phyloP scores from a whole-genome alignment of 1,140 invertebrate species.

The Musca domestica region DNA sequence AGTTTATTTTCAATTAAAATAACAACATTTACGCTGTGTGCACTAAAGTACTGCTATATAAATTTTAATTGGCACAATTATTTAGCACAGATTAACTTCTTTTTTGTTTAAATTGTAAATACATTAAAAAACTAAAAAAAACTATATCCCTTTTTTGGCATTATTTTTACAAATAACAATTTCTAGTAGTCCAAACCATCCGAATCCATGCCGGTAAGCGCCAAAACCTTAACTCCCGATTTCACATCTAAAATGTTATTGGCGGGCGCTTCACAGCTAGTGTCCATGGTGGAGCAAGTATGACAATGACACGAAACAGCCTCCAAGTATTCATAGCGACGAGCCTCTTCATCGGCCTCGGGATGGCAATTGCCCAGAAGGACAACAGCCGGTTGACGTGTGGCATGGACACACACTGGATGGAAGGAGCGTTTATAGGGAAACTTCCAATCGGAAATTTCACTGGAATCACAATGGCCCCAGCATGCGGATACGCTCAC shows the following conservation, averaged over 20 bases:
- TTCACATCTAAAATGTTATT: slow-evolving; percentile 40
- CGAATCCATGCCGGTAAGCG: slow-evolving; percentile 38
- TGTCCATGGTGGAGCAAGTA: slow-evolving; percentile 50
- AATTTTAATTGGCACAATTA: no score
- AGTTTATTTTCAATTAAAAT: slow-evolving; percentile 10
- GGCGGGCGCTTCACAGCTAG: slow-evolving; percentile 49
- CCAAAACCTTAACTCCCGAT: slow-evolving; percentile 34
- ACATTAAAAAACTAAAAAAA: slow-evolving; percentile 7
- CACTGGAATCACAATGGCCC: slow-evolving; percentile 80
- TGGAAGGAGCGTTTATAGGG: slow-evolving; percentile 81
- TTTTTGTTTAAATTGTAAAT: no score
- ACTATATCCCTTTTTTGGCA: not conserved
- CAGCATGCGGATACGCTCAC: slow-evolving; percentile 75
- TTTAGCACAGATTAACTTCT: no score
- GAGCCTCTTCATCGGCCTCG: slow-evolving; percentile 58
- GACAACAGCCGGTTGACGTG: slow-evolving; percentile 58
- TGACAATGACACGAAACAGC: slow-evolving; percentile 63
- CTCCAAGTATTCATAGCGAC: slow-evolving; percentile 64
- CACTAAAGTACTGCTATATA: no score
- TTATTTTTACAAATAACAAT: not conserved
- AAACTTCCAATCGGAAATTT: slow-evolving; percentile 83
- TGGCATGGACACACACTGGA: slow-evolving; percentile 78
- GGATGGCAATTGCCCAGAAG: slow-evolving; percentile 65
- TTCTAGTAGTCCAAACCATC: slow-evolving; percentile 45
- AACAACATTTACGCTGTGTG: slow-evolving; percentile 11